Evolutionary conservation across 2,113 vertebrate genomes (phyloP).

Genomic region (Blennius ocellaris): DNA sequence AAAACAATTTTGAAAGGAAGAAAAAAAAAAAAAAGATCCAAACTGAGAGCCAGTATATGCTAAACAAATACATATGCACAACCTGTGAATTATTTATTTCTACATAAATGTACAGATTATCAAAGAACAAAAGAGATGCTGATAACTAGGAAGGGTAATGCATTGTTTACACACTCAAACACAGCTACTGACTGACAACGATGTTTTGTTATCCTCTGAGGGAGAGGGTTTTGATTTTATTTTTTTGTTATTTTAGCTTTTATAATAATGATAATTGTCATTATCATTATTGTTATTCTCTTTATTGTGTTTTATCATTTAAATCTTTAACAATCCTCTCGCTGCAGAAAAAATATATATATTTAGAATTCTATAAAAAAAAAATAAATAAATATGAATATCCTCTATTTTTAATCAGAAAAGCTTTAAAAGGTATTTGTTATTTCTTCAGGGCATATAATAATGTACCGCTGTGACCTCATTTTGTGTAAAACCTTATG

Average conservation of each 20-base stretch:
- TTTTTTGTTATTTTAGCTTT: constrained; percentile 61
- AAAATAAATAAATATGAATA: constrained; percentile 66
- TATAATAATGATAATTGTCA: no score
- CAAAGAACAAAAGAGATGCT: constrained; percentile 77
- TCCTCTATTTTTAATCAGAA: constrained; percentile 81
- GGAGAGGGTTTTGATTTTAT: constrained; percentile 53
- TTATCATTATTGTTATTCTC: constrained; percentile 74
- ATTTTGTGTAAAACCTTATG: constrained; percentile 58
- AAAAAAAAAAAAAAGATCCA: constrained; percentile 42
- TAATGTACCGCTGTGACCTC: constrained; percentile 75
- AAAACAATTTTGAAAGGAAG: constrained; percentile 66
- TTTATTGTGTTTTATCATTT: constrained; percentile 72
- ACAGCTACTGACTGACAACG: constrained; percentile 81
- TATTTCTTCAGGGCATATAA: constrained; percentile 75
- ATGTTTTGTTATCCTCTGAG: constrained; percentile 74
- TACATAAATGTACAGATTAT: constrained; percentile 80
- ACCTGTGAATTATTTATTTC: constrained; percentile 87
- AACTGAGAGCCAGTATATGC: constrained; percentile 82
- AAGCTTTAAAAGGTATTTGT: constrained; percentile 76
- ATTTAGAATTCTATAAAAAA: constrained; percentile 77
- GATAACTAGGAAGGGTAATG: constrained; percentile 77
- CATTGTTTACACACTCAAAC: constrained; percentile 82
- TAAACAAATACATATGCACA: constrained; percentile 80
- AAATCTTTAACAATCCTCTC: constrained; percentile 70
- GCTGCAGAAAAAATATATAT: constrained; percentile 75